Evolutionary conservation across 2,888 invertebrate species (phyloP).

Genomic region (Erebia palarica): DNA sequence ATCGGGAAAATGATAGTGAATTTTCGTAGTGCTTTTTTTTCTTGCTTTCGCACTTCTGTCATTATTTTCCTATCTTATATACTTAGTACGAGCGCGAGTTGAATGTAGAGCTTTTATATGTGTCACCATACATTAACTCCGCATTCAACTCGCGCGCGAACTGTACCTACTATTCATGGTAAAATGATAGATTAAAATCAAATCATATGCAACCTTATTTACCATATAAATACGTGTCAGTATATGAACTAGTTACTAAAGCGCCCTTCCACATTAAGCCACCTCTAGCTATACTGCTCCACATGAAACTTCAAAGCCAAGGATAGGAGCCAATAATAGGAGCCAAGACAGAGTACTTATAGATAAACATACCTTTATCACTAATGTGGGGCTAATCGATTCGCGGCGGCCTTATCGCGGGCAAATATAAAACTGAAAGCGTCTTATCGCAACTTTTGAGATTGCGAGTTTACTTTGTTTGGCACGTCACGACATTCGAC

Average conservation of each 20-base stretch:
- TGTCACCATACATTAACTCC: no score
- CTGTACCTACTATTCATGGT: no score
- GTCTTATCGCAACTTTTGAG: slow-evolving; percentile 56
- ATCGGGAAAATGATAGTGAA: no score
- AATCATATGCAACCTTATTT: no score
- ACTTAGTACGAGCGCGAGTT: no score
- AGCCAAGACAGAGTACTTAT: slow-evolving; percentile 44
- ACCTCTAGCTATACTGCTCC: slow-evolving; percentile 23
- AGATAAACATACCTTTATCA: slow-evolving; percentile 52
- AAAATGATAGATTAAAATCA: no score
- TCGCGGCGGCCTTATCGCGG: slow-evolving; percentile 51
- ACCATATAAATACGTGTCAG: no score
- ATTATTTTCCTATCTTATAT: no score
- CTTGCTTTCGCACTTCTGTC: no score
- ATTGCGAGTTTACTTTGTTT: slow-evolving; percentile 46
- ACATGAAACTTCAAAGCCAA: slow-evolving; percentile 40
- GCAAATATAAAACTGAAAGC: slow-evolving; percentile 66
- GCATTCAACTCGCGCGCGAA: no score
- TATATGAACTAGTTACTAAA: neutral
- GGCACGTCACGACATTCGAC: slow-evolving; percentile 5
- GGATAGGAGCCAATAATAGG: slow-evolving; percentile 43
- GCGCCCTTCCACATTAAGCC: slow-evolving; percentile 20
- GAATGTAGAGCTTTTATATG: no score
- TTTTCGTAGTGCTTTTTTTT: no score
- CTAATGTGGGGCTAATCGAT: slow-evolving; percentile 62